phyloP scores from a whole-genome alignment of 1,140 invertebrate genomes.

The Tribolium castaneum region DNA sequence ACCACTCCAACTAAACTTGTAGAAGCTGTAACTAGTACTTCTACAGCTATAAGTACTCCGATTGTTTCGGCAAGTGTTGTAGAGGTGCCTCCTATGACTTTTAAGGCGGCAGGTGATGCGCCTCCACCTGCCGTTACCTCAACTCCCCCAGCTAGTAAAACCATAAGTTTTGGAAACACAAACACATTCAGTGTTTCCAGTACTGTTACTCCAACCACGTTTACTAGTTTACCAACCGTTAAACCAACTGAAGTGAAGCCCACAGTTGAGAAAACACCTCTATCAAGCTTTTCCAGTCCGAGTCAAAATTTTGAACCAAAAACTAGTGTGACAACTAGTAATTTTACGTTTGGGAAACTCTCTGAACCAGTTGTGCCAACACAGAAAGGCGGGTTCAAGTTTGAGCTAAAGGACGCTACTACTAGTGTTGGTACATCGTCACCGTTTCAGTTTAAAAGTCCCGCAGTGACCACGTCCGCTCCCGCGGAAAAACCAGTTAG shows the following conservation, averaged over 20 bases:
- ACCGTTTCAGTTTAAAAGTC: neutral
- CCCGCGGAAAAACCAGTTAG: too few species aligned
- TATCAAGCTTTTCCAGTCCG: neutral
- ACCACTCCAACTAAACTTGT: neutral
- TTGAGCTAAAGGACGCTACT: neutral
- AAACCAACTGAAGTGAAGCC: neutral
- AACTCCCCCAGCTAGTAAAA: too few species aligned
- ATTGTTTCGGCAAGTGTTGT: neutral
- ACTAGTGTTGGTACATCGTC: neutral
- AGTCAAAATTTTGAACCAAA: neutral
- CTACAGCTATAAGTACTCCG: constrained; percentile 8
- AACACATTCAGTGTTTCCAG: neutral
- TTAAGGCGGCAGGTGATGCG: neutral
- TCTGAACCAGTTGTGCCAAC: neutral
- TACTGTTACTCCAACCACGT: neutral
- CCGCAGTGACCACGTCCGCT: too few species aligned
- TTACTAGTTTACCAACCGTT: neutral
- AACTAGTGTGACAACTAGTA: too few species aligned
- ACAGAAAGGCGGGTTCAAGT: neutral
- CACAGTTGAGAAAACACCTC: neutral
- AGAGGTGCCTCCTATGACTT: neutral
- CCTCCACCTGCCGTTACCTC: too few species aligned
- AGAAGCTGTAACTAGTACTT: constrained; percentile 6
- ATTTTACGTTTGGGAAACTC: neutral
- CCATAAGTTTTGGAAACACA: neutral